Evolutionary conservation across 2,888 invertebrate genomes (phyloP), one percentile per base, ranked within the genome.

Genomic region (Lordiphosa fenestrarum): DNA sequence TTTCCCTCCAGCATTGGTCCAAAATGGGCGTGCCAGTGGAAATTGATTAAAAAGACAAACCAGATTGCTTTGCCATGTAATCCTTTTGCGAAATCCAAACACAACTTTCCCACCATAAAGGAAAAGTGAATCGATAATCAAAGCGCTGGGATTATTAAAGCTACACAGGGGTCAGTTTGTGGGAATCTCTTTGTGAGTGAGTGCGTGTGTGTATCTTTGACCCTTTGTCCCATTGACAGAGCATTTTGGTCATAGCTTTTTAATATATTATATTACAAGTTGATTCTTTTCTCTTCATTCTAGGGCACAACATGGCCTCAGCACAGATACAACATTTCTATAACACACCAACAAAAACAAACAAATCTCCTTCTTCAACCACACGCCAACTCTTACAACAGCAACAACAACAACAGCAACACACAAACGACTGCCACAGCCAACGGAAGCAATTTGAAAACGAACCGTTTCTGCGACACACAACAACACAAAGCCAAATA

Each of bases 301-400:
- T 52, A 89, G 89, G 89, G 89, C 89, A 88, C 89, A 89, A 89
- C 88, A 89, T 89, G 89, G 89, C 89, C 89, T 89, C 89, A 89
- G 87, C 88, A 89, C 87, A 88, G 87, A 86, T 88, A 85, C 87
- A 84, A 78, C 89, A 88, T 87, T 86, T 87, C 87, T 85, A 88
- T 86, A 83, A 83, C 75, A 88, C 85, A 77, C 82, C 86, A 82
- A 71, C 77, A 84, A 73, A 73, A 71, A 62, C 73, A 66, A 71
- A 81, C 62, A 75, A 73, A 55, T 74, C 73, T 76, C 47, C 68
- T 70, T 73, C 68, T 73, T 51, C 41, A 58, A 74, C 74, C 65
- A 84, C 84, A 83, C 81, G 63, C 53, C 81, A 86, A 75, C 74
- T 80, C 63, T 73, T 73, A 69, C 74, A 71, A 71, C 74, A n/a